Base-by-base conservation (phyloP, 2,888 invertebrate species). In the Chironomus riparius region DNA sequence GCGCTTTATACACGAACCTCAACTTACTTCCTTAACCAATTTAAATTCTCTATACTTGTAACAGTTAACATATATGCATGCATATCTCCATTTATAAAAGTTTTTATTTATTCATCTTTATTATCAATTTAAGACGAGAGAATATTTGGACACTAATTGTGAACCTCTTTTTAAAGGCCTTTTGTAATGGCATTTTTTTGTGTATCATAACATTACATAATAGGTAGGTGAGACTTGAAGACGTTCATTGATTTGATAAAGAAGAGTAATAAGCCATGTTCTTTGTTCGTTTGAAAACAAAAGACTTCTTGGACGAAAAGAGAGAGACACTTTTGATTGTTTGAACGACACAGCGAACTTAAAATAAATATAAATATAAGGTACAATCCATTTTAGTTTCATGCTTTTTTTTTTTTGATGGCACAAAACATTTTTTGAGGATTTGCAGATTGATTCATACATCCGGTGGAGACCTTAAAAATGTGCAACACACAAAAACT, bases 391-490 rank as follows among this genome's bases (percentile, higher is more conserved):
- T 62, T 73, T 73, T 73, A 38, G 72, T 73, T 73, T 73, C 72
- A 24, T 62, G 65, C 21, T 62, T 28, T 62, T 72, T 48, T 70
- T 72, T 61, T 38, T 61, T 28, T 73, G 72, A 65, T 22, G 13
- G 65, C 12, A 65, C 21, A 65, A 65, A 24, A 65, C 18, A 62
- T 13, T 61, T 56, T 61, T 73, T 73, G 62, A 73, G 47, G 72
- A 73, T 73, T 73, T 62, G 61, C 61, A 62, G 72, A 73, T 73
- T 73, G 62, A 73, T 73, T 73, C 72, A 62, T 62, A 62, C 72
- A 73, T 73, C 72, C 72, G 72, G 72, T 73, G 65, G n/a, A 65
- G 65, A 65, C 65, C 13, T 56, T 21, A 65, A 65, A 65, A 24
- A 24, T 24, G 38, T 38, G 65, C 65, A 24, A 21, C 65, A 65